phyloP scores from a whole-genome alignment of 2,888 invertebrate species.

The Nemotelus pantherinus region DNA sequence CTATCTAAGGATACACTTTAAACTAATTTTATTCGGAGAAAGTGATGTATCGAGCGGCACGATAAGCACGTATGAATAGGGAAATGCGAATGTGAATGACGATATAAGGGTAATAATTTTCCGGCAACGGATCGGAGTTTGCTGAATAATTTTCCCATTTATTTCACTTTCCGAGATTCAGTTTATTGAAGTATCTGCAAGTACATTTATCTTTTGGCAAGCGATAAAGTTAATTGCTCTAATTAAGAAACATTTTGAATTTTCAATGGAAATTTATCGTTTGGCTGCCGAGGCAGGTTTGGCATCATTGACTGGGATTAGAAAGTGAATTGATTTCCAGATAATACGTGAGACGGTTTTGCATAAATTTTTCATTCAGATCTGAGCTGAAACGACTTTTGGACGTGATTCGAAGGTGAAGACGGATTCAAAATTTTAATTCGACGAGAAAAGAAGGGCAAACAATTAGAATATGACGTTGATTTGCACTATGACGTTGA shows the following conservation, averaged over 20 bases:
- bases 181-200: constrained; percentile 1
- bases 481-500: no score
- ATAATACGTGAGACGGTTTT: no score
- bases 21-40: constrained; percentile 18
- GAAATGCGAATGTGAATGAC: constrained; percentile 9
- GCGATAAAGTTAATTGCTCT: background rate
- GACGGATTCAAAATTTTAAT: no score
- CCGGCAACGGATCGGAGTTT: background rate
- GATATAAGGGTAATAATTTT: background rate
- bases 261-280: constrained; percentile 2
- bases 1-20: constrained; percentile 22
- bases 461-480: no score
- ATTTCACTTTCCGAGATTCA: constrained; percentile 8
- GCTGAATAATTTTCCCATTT: constrained; percentile 20
- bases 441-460: no score
- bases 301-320: no score
- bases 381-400: no score
- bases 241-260: constrained; percentile 14
- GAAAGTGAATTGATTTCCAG: no score
- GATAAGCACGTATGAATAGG: constrained; percentile 19
- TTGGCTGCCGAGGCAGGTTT: background rate
- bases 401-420: no score
- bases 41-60: background rate
- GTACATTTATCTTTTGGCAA: background rate
- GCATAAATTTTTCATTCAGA: no score